Base-by-base conservation (phyloP, 2,797 vertebrate species). In the Leptodactylus fallax region DNA sequence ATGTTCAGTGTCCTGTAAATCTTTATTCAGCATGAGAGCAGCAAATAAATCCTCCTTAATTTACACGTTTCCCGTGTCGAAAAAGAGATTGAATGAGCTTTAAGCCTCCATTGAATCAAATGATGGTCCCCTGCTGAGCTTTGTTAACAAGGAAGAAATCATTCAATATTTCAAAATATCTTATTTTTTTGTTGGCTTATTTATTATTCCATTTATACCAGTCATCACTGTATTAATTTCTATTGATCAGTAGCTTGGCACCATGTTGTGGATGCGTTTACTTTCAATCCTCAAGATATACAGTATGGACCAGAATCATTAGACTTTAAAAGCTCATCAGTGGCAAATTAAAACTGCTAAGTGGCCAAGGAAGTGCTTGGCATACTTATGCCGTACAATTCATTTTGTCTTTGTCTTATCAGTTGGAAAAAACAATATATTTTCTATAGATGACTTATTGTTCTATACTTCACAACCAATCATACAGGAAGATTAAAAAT, bases 11-110 rank as follows among this genome's bases (percentile, higher is more conserved):
- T 49, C 71, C 36, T 74, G 45, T 74, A 47, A 74, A 47, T 74
- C 71, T 74, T 74, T 74, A 74, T 74, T 74, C 45, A 49, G 36
- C 19, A 74, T 74, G 36, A 47, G 71, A 74, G 71, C 71, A 21
- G 71, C 45, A 49, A 74, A 74, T 49, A 74, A 47, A 74, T 77
- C 21, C 74, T 55, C 21, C 47, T 77, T 77, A 77, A 77, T 53
- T 77, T 77, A 55, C 74, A 77, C 23, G 74, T 10, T 47, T 74
- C 45, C 16, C 5, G 2, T 17, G 74, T 77, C 0, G n/a, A 25
- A 76, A 13, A 11, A 16, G n/a, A 77, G 21, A 55, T 74, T 19
- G 36, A 74, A 71, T 71, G 71, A 74, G 36, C 45, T 77, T 77
- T 77, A 77, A 23, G 49, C 49, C 53, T 23, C 49, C 21, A 53